Evolutionary conservation across 1,140 invertebrate genomes (phyloP).

Genomic region (Schmidtea mediterranea): DNA sequence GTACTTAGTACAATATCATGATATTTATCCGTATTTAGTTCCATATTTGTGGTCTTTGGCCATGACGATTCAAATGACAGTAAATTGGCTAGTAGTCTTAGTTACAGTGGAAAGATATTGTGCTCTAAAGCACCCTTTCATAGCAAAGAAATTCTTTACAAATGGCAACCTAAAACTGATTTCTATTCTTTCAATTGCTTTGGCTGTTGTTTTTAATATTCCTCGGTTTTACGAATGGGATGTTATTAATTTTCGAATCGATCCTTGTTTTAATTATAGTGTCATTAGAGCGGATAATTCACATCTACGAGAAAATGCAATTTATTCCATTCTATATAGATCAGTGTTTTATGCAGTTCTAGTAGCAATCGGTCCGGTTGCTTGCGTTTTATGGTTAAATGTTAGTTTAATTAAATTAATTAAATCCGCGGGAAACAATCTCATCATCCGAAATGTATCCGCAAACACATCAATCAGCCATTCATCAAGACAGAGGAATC

Average conservation of each 20-base stretch:
- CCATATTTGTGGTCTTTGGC: conserved; percentile 3
- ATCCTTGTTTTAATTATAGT: not conserved
- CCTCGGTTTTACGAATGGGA: conserved; percentile 7
- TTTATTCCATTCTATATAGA: conserved; percentile 3
- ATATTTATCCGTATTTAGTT: conserved; percentile 3
- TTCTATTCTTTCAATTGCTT: not conserved
- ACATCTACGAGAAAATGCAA: not conserved
- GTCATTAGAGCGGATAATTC: not conserved
- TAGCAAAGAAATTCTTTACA: conserved; percentile 4
- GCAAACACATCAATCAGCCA: not conserved
- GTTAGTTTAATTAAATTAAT: conserved; percentile 2
- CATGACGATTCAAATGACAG: conserved; percentile 6
- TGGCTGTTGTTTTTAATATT: conserved; percentile 6
- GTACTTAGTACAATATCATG: conserved; percentile 5
- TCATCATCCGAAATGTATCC: not conserved
- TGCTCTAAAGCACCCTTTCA: conserved; percentile 5
- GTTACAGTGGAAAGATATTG: conserved; percentile 7
- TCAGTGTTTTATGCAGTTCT: not conserved
- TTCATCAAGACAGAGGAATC: not conserved
- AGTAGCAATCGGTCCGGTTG: conserved; percentile 4
- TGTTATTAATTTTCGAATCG: not conserved
- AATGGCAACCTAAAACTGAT: not conserved
- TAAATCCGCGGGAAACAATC: not conserved
- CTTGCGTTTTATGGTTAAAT: conserved; percentile 1
- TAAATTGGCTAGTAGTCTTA: conserved; percentile 8